Evolutionary conservation across 2,888 invertebrate genomes (phyloP), one percentile per base, ranked within the genome.

Genomic region (Spilarctia lutea): DNA sequence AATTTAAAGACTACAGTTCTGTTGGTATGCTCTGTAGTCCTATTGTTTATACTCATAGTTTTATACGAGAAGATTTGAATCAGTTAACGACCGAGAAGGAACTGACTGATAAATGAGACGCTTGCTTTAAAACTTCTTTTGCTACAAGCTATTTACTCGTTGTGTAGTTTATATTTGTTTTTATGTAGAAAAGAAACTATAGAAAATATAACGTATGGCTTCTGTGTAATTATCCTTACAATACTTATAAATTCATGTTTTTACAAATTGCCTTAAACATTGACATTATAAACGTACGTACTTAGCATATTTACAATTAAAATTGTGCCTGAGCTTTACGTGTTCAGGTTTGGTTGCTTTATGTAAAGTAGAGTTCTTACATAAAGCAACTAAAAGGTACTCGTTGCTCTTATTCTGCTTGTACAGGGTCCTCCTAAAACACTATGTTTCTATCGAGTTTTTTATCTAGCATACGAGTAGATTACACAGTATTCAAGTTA

Each of bases 221-320:
- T n/a, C 24, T 0, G 60, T 60, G 27, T 60, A 60, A 27, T 60
- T 60, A 3, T 60, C 27, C 13, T 27, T 60, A 60, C 27, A 27
- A 60, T 60, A 60, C 27, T 60, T 60, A 56, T 56, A n/a, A 56
- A 27, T 56, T 13, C 8, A n/a, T 56, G 11, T 60, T 27, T 60
- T 60, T 60, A 60, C 60, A 60, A 56, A 48, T 68, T 42, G 56
- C 65, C 60, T 65, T 72, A 66, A 68, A 68, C 69, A 69, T 75
- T 65, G 71, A 72, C 68, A 66, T 72, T 56, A 66, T 48, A 70
- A 74, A 65, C 35, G 16, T 69, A 72, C 35, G 30, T 60, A 70
- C 56, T 65, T 45, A 75, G 16, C 60, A 71, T 76, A 76, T 76
- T 73, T 76, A 76, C 76, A 75, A 66, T 66, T 69, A 72, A 39